Evolutionary conservation across 2,888 invertebrate species (phyloP), one percentile per base, ranked within the genome.

Genomic region (Homarus gammarus): DNA sequence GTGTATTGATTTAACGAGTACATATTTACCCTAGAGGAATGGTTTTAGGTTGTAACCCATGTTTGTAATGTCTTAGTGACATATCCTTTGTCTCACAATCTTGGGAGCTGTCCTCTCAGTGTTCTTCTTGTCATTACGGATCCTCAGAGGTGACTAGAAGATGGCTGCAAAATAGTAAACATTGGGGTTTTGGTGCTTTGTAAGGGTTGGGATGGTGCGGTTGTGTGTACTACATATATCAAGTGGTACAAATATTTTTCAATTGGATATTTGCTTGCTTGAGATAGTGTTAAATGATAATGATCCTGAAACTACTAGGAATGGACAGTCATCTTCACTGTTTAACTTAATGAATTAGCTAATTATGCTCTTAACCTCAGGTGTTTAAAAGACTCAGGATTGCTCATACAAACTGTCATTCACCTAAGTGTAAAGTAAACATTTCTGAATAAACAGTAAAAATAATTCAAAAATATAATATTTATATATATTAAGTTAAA

Each of bases 341-440:
- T 64, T 64, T 27, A 5, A 44, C 12, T 5, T 44, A 44, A 64
- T 6, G n/a, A 3, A 56, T 6, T 27, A 27, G 27, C 6, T 64
- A 27, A 27, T 64, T 27, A 64, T 56, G 56, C 56, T 56, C 10
- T 56, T 56, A 18, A 56, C 56, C 56, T 64, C 64, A 64, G n/a
- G 64, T 64, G 64, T 64, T 5, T 22, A 64, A 44, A 64, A 64
- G 64, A 64, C 64, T 64, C 31, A 27, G 64, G 64, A 27, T 64
- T 64, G 15, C 27, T 64, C 27, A 27, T n/a, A 64, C 64, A 64
- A 27, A 64, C 2, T 64, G 27, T 27, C 64, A 22, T 5, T 22
- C 56, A 56, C 22, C 56, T 56, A 5, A 56, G 15, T 56, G 5
- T 56, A 56, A 56, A 56, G 22, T 12, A 56, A 56, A 18, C 56